A percentile compares a stretch with the other conserved stretches of the same genome.
These are phyloP conservation scores for Pardosa pseudoannulata DNA, from an alignment of 2,888 invertebrate genomes.

Conservation along the genomic window DNA sequence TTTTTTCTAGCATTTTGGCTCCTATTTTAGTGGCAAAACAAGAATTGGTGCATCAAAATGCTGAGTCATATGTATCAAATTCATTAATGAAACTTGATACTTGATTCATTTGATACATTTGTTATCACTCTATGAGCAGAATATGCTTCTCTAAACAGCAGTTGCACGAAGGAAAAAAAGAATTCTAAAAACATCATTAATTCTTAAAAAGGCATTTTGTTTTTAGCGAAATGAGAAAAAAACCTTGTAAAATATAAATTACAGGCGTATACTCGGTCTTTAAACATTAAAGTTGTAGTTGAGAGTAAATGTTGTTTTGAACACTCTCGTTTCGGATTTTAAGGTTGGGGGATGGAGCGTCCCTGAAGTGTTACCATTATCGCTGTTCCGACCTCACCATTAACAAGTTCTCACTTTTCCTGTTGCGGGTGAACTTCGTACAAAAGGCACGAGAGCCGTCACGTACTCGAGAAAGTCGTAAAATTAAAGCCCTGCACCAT, in stretches of 20 bases:
- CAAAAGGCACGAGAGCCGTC: conserved; percentile 2
- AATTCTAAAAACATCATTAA: conserved; percentile 22
- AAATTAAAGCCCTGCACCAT: conserved; percentile 49
- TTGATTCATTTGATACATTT: too few species aligned
- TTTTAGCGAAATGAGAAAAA: conserved; percentile 46
- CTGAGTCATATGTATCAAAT: too few species aligned
- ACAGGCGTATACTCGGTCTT: conserved; percentile 35
- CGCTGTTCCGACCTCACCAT: conserved; percentile 35
- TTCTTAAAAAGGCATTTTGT: conserved; percentile 30
- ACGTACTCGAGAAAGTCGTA: conserved; percentile 48
- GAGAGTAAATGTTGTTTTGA: conserved; percentile 49
- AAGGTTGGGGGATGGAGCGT: background rate
- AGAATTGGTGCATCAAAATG: too few species aligned
- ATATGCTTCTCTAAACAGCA: too few species aligned
- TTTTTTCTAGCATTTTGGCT: too few species aligned
- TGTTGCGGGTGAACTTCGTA: background rate
- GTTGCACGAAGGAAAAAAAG: too few species aligned
- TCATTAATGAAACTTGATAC: too few species aligned
- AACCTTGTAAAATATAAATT: conserved; percentile 60
- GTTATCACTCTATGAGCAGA: too few species aligned
- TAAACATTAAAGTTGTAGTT: conserved; percentile 68
- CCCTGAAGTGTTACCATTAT: conserved; percentile 60
- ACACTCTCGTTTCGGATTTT: conserved; percentile 24
- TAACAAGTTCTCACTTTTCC: conserved; percentile 70
- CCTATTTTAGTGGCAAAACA: too few species aligned